Base-by-base conservation (phyloP, 2,888 invertebrate genomes). In the Allygus modestus region DNA sequence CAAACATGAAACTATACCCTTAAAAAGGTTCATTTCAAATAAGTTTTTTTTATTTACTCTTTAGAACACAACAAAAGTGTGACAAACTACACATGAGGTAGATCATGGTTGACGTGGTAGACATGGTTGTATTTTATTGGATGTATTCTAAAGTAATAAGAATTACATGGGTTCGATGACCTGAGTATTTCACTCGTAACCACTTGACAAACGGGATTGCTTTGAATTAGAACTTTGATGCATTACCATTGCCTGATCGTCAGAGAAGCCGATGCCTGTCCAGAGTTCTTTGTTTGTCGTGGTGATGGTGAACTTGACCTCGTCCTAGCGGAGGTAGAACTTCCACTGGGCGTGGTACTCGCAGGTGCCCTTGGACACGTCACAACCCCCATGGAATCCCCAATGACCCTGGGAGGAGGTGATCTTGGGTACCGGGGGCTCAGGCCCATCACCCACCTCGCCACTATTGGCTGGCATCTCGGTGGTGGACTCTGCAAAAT, bases 231-330 rank as follows among this genome's bases (percentile, higher is more conserved):
- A n/a, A n/a, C n/a, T n/a, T n/a, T n/a, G n/a, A n/a, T n/a, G n/a
- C n/a, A n/a, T 90, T 90, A 95, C 96, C 97, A 97, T 97, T 90
- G 93, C 95, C 87, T 93, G 94, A 89, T 97, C 94, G 85, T 96
- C 92, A 79, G 96, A 96, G 89, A 98, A 98, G 0, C 95, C 98
- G 85, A 98, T 96, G 0, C 97, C 98, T 0, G 97, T 97, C 98
- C 98, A 98, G 11, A 93, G 93, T 86, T 96, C 94, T 0, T 94
- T 94, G 87, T 97, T 93, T 46, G 93, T 94, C 0, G 97, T 97
- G 65, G 93, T 93, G 77, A 98, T 94, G 0, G 95, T 96, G 91
- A 97, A 98, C 71, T 92, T 91, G 86, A 98, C 94, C 84, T 94
- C 94, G 89, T 97, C 97, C 89, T 93, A 93, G 87, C 91, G 92